Base-by-base conservation (phyloP, 2,888 invertebrate species). In the Apantesis nais region DNA sequence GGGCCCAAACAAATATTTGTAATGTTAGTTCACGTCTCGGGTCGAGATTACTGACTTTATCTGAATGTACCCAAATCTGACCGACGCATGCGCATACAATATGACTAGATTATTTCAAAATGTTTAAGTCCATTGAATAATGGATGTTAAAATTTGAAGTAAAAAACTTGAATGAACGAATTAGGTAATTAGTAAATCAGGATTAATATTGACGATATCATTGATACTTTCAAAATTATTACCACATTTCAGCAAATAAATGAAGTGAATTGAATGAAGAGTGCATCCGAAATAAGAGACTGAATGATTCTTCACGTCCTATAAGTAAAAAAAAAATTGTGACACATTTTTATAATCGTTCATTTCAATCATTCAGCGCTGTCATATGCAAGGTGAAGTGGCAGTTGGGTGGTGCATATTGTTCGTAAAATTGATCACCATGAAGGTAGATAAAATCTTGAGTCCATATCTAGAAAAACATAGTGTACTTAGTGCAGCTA, bases 1-100 rank as follows among this genome's bases (percentile, higher is more conserved):
- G 82, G 83, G 83, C 85, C 86, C 77, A 75, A 80, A 85, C 89
- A 92, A 93, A 93, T 92, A 93, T 93, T 93, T 92, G 90, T 85
- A 78, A 75, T 83, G 89, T 87, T 87, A 85, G 88, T 88, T 88
- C 80, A 79, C 84, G 84, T 86, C 86, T 86, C 85, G 79, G 82
- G 82, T 83, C 74, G 85, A 92, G 92, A 92, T 92, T 90, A 92
- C 88, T 84, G 83, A 86, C 83, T 89, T 90, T 91, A 91, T 92
- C 92, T 91, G 83, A 89, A 84, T 88, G 88, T 85, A 83, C 85
- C 86, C 86, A 86, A 89, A 89, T 89, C 88, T 92, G 89, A 89
- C 89, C 90, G 86, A 77, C 75, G 80, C 78, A 74, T 66, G 74
- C 78, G 84, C 82, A 78, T 79, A 77, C 67, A 73, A 72, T 72